Base-by-base conservation (phyloP, 2,888 invertebrate genomes). In the Pandemis heparana region DNA sequence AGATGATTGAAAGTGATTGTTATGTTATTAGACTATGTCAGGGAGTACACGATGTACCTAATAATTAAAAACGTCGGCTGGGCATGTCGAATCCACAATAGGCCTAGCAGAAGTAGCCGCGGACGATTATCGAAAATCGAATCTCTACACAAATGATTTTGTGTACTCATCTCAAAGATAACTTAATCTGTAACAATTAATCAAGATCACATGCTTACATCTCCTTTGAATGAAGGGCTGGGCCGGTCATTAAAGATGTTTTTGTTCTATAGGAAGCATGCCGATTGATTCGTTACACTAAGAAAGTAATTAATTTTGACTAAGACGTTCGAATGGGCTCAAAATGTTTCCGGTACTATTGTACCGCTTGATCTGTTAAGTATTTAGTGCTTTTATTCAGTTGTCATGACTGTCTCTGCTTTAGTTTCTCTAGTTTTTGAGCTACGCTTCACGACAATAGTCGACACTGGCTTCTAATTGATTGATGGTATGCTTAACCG, bases 141-240 rank as follows among this genome's bases (percentile, higher is more conserved):
- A 72, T 53, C 43, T 67, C 14, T 23, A 5, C 10, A 16, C 67
- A 43, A 14, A 38, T 71, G 46, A 43, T 16, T 62, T 9, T 48
- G 16, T 12, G 32, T 43, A 63, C 38, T 53, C 32, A 70, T 59
- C 64, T 18, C 6, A 64, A 6, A 23, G 56, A 38, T 64, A 41
- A 53, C 43, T 62, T 62, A 56, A 63, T 68, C 56, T 56, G 7
- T 14, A 53, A 67, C 53, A 72, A 67, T 72, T 14, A 62, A 72
- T 71, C 71, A 71, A 60, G 41, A 18, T 23, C 63, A 41, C 43
- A 64, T 72, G 61, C 53, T 8, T 38, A 59, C 43, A 51, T 43
- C 51, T 38, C 23, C 23, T 39, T 65, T 65, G 9, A 69, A 61
- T 56, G 60, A 66, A 72, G 62, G 62, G 67, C 48, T 46, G 3